A percentile compares a stretch with the other conserved stretches of the same genome.
phyloP scores from a whole-genome alignment of 2,797 vertebrate species.

The Glossophaga mutica region DNA sequence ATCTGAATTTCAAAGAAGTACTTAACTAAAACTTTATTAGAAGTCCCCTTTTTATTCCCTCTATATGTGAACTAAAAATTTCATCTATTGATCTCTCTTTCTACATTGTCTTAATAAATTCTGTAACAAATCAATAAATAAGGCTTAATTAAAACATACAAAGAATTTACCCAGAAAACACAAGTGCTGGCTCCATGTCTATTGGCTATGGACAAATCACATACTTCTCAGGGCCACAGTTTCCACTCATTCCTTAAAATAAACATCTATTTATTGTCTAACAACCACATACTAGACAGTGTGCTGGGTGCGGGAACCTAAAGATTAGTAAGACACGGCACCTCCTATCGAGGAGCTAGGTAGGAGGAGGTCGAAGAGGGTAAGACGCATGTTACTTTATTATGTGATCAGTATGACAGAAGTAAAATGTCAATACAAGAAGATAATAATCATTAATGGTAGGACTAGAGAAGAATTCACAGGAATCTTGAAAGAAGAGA shows the following conservation, averaged over 20 bases:
- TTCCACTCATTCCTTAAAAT: neutral
- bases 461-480: neutral
- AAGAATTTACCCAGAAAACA: conserved; percentile 7
- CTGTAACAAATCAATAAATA: neutral
- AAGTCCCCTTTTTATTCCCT: neutral
- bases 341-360: neutral
- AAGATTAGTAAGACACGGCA: neutral
- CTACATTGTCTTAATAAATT: neutral
- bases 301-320: neutral
- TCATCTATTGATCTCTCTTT: neutral
- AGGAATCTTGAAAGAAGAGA: neutral
- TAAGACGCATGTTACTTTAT: neutral
- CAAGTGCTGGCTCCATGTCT: neutral
- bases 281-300: neutral
- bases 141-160: neutral
- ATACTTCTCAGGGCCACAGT: neutral
- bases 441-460: neutral
- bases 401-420: neutral
- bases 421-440: neutral
- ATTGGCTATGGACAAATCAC: neutral
- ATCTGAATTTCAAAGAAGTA: neutral
- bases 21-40: neutral
- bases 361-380: neutral
- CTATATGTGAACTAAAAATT: conserved; percentile 4
- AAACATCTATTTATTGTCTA: neutral